Conservation (phyloP, 2,113 vertebrate species). For the Rana temporaria region DNA sequence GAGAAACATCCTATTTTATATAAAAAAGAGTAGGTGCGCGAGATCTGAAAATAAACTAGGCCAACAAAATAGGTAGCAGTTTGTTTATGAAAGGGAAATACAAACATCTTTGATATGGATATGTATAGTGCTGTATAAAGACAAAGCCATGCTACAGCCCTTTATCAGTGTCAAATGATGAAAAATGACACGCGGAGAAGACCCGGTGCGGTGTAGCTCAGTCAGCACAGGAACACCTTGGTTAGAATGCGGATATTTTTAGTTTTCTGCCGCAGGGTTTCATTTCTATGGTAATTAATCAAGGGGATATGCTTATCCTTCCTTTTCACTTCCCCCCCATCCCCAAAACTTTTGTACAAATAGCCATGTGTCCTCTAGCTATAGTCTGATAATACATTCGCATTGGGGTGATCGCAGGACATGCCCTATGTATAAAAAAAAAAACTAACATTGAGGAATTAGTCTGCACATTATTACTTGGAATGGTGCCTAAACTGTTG, state of each 20-base stretch:
- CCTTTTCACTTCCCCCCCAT: not conserved
- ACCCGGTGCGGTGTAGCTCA: conserved; percentile 64
- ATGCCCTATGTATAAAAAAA: not conserved
- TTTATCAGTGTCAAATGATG: conserved; percentile 78
- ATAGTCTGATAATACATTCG: conserved; percentile 3
- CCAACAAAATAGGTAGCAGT: conserved; percentile 54
- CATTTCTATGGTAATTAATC: conserved; percentile 69
- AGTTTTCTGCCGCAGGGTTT: conserved; percentile 60
- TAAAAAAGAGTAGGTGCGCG: not conserved
- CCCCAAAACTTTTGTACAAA: not conserved
- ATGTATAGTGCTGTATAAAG: conserved; percentile 66
- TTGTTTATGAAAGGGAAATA: conserved; percentile 62
- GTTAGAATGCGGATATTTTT: conserved; percentile 69
- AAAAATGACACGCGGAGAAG: conserved; percentile 75
- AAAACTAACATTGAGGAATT: not conserved
- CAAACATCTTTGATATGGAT: conserved; percentile 68
- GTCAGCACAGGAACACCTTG: conserved; percentile 72
- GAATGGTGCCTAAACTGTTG: too few species aligned
- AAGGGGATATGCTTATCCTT: conserved; percentile 36
- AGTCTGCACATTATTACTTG: not conserved
- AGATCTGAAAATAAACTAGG: conserved; percentile 51
- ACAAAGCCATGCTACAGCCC: conserved; percentile 68
- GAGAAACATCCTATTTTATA: conserved; percentile 32
- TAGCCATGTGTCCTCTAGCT: conserved; percentile 2
- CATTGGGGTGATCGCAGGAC: not conserved